A percentile compares a stretch with the other conserved stretches of the same genome.
phyloP scores from a whole-genome alignment of 2,888 invertebrate species.

The Ectemnius cavifrons region DNA sequence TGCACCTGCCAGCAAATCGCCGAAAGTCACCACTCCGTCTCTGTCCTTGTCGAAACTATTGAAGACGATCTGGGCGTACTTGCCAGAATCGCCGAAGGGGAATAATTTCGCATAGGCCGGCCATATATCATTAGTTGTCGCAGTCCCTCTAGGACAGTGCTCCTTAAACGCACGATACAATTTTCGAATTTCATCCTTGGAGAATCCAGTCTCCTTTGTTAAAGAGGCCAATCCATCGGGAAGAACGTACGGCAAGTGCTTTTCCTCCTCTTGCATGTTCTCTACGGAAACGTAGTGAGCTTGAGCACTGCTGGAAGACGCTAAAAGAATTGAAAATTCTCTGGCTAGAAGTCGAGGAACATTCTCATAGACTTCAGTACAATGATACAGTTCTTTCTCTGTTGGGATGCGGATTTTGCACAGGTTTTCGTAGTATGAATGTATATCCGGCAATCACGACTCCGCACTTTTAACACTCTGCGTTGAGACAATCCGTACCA shows the following conservation, averaged over 20 bases:
- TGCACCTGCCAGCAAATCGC: constrained; percentile 65
- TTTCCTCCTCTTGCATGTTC: constrained; percentile 57
- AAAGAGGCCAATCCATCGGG: constrained; percentile 65
- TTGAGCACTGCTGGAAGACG: constrained; percentile 39
- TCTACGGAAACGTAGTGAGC: constrained; percentile 52
- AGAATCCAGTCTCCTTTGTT: constrained; percentile 67
- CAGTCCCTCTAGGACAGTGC: constrained; percentile 68
- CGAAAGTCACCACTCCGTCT: constrained; percentile 70
- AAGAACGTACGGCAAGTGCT: constrained; percentile 51
- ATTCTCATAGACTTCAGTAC: not conserved
- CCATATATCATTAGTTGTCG: constrained; percentile 65
- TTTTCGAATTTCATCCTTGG: constrained; percentile 66
- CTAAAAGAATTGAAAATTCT: constrained; percentile 45
- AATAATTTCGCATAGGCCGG: constrained; percentile 72
- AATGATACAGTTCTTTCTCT: not conserved
- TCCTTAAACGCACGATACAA: constrained; percentile 72
- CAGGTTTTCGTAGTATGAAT: no score
- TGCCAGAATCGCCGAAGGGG: constrained; percentile 70
- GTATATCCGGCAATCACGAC: no score
- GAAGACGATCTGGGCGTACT: constrained; percentile 71
- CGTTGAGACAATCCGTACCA: constrained; percentile 55
- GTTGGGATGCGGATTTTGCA: no score
- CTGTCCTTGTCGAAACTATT: constrained; percentile 69
- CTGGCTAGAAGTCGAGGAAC: constrained; percentile 29
- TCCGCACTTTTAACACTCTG: no score